phyloP scores from a whole-genome alignment of 1,140 invertebrate genomes.

The Drosophila guanche region DNA sequence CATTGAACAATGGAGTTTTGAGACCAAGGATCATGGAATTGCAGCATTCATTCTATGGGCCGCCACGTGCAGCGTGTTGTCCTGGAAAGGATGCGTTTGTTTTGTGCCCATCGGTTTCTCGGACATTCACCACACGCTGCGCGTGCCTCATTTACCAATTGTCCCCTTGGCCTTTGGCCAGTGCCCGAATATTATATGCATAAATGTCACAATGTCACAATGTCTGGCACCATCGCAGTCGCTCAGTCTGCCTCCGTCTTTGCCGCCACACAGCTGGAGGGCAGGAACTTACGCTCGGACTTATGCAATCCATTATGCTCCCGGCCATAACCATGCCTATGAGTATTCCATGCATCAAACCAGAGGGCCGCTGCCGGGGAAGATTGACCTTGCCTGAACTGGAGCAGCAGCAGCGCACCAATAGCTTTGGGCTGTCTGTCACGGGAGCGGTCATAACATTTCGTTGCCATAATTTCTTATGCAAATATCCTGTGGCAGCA shows the following conservation, averaged over 20 bases:
- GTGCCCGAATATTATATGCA: conserved; percentile 63
- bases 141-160: conserved; percentile 20
- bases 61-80: conserved; percentile 56
- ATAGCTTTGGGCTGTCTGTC: conserved; percentile 46
- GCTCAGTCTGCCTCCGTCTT: conserved; percentile 36
- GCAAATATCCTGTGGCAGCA: conserved; percentile 82
- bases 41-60: conserved; percentile 14
- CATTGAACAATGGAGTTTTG: conserved; percentile 39
- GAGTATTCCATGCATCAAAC: not conserved
- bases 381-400: not conserved
- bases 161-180: conserved; percentile 31
- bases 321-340: not conserved
- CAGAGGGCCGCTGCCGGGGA: no score
- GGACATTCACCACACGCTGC: conserved; percentile 68
- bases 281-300: not conserved
- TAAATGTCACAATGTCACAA: conserved; percentile 47
- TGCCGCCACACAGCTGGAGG: conserved; percentile 37
- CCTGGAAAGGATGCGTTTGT: conserved; percentile 39
- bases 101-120: conserved; percentile 65
- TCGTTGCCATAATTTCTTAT: conserved; percentile 83
- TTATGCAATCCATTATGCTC: not conserved
- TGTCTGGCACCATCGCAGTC: not conserved
- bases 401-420: not conserved
- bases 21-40: conserved; percentile 31
- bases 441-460: conserved; percentile 76